phyloP scores from a whole-genome alignment of 2,888 invertebrate species.

The Timandra comae region DNA sequence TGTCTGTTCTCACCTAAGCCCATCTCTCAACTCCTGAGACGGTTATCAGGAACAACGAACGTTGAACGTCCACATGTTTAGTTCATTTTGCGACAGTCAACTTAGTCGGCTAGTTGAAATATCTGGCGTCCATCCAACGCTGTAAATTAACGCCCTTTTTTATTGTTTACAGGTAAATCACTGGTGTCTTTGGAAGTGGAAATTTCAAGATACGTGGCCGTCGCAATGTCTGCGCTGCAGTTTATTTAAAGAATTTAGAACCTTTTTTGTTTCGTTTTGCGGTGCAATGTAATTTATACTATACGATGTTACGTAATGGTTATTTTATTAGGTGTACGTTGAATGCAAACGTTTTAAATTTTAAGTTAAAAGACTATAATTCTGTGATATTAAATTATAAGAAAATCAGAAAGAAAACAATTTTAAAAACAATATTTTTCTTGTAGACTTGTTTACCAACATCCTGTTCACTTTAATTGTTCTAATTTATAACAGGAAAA shows the following conservation, averaged over 20 bases:
- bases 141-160: slow-evolving; percentile 71
- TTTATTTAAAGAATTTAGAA: slow-evolving; percentile 25
- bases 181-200: slow-evolving; percentile 48
- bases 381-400: background rate
- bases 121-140: slow-evolving; percentile 64
- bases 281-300: slow-evolving; percentile 15
- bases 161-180: slow-evolving; percentile 74
- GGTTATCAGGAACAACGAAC: slow-evolving; percentile 53
- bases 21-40: slow-evolving; percentile 56
- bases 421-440: no score
- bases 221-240: slow-evolving; percentile 20
- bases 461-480: no score
- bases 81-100: slow-evolving; percentile 64
- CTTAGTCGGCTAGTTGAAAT: slow-evolving; percentile 70
- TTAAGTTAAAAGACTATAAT: background rate
- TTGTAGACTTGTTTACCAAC: no score
- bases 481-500: no score
- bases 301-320: background rate
- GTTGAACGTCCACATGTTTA: slow-evolving; percentile 59
- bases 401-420: no score
- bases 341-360: background rate
- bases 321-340: no score
- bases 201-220: slow-evolving; percentile 43
- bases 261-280: slow-evolving; percentile 19
- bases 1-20: slow-evolving; percentile 69